Percentiles rank a stretch among this genome's conserved stretches.
Evolutionary conservation across 1,140 invertebrate species (phyloP).

Genomic region (Asbolus verrucosus): DNA sequence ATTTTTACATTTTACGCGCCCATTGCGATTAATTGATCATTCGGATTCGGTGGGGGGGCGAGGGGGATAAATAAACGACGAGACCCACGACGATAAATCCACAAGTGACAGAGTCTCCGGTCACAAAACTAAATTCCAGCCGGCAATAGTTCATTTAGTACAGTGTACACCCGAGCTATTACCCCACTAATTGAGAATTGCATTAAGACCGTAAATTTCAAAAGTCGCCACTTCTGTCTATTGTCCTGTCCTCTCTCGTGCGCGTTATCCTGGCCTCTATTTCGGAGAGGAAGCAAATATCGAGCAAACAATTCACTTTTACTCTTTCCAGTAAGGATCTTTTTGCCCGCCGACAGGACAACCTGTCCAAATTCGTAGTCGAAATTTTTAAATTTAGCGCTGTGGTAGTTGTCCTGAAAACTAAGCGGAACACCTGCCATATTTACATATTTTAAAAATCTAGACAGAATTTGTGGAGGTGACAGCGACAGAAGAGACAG

Average conservation of each 20-base stretch:
- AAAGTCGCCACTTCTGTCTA: constrained; percentile 60
- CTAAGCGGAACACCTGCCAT: too few species aligned
- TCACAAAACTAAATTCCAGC: constrained; percentile 62
- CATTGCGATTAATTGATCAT: constrained; percentile 11
- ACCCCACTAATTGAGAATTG: constrained; percentile 62
- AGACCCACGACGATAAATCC: constrained; percentile 53
- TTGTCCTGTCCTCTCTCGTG: constrained; percentile 51
- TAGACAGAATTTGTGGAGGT: too few species aligned
- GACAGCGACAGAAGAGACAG: too few species aligned
- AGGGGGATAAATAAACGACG: constrained; percentile 47
- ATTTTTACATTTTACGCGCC: not conserved
- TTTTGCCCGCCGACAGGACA: not conserved
- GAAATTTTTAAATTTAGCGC: not conserved
- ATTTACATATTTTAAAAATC: too few species aligned
- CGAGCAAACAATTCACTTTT: constrained; percentile 33
- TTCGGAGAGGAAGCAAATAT: constrained; percentile 26
- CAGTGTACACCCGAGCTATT: constrained; percentile 59
- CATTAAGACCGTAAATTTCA: constrained; percentile 62
- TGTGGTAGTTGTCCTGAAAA: too few species aligned
- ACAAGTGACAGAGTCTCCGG: constrained; percentile 55
- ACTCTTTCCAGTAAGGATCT: not conserved
- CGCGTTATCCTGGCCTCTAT: constrained; percentile 24
- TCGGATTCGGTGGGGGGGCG: not conserved
- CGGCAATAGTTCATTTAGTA: constrained; percentile 62
- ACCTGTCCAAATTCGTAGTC: too few species aligned